Percentiles rank a stretch among this genome's conserved stretches.
Evolutionary conservation across 2,888 invertebrate species (phyloP).

Genomic region (Yponomeuta cagnagella): DNA sequence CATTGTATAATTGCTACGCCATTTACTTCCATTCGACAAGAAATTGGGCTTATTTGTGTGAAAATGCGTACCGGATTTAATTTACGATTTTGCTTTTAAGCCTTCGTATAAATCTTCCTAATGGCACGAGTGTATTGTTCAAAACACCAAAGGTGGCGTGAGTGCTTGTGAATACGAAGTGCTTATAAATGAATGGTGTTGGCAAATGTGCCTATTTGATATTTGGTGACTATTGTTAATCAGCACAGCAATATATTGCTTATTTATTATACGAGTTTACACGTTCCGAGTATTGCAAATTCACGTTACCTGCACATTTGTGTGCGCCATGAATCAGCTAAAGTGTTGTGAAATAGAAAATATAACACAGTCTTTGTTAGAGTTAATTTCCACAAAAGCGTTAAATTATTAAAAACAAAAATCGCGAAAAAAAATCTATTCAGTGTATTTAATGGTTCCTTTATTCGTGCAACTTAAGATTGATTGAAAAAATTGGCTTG

Average conservation of each 20-base stretch:
- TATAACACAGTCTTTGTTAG: neutral
- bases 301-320: neutral
- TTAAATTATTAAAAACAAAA: neutral
- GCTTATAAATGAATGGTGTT: conserved; percentile 23
- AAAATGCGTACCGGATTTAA: conserved; percentile 55
- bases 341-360: neutral
- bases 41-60: conserved; percentile 44
- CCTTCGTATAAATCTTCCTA: conserved; percentile 61
- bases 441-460: neutral
- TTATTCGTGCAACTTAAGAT: neutral
- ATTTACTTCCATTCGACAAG: conserved; percentile 61
- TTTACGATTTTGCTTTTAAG: conserved; percentile 59
- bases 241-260: neutral
- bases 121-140: conserved; percentile 51
- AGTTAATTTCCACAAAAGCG: neutral
- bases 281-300: neutral
- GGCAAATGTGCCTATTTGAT: conserved; percentile 18
- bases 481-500: neutral
- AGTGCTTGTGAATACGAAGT: conserved; percentile 46
- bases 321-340: neutral
- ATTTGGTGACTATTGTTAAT: conserved; percentile 4
- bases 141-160: conserved; percentile 40
- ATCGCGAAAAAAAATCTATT: neutral
- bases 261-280: neutral
- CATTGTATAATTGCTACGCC: conserved; percentile 62